A percentile compares a stretch with the other conserved stretches of the same genome.
phyloP scores from a whole-genome alignment of 2,797 vertebrate species.

The Monodelphis domestica region DNA sequence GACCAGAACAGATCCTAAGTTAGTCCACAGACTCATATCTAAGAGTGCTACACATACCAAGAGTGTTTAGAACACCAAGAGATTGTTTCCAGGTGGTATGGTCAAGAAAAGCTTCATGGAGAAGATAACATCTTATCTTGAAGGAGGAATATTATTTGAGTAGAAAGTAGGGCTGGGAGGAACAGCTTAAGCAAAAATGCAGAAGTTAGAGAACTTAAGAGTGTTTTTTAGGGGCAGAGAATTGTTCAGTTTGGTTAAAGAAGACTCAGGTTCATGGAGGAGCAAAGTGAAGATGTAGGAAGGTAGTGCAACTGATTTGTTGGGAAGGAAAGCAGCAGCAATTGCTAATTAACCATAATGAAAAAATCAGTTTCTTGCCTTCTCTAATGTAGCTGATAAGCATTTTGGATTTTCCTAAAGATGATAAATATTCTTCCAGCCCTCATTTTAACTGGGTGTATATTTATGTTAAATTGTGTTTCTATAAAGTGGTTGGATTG shows the following conservation, averaged over 20 bases:
- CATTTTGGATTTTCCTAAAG: neutral
- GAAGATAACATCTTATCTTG: neutral
- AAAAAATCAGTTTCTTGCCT: neutral
- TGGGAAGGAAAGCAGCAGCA: neutral
- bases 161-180: neutral
- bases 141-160: neutral
- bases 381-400: neutral
- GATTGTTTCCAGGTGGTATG: neutral
- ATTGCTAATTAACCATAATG: neutral
- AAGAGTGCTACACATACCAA: neutral
- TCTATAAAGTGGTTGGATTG: neutral
- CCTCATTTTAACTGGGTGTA: neutral
- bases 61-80: neutral
- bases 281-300: neutral
- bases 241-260: neutral
- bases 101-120: neutral
- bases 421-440: neutral
- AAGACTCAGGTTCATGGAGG: neutral
- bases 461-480: neutral
- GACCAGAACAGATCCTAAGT: neutral
- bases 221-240: neutral
- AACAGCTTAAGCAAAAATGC: neutral
- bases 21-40: neutral
- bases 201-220: neutral
- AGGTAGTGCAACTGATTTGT: neutral